A percentile compares a stretch with the other conserved stretches of the same genome.
phyloP scores from a whole-genome alignment of 2,888 invertebrate species.

The Sepiola atlantica region DNA sequence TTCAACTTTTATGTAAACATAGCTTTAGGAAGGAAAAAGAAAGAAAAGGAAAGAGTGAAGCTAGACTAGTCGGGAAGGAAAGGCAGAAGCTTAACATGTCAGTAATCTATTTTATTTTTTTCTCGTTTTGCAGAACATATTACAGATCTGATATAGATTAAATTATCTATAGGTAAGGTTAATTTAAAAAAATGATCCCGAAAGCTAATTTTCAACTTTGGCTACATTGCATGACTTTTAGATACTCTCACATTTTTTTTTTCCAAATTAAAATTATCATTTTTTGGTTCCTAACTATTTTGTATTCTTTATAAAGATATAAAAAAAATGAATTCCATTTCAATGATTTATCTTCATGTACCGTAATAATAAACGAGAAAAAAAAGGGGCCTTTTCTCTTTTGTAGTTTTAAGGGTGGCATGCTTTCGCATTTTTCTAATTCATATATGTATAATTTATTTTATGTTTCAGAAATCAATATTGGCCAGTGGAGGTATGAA shows the following conservation, averaged over 20 bases:
- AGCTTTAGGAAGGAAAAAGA: too few relatives aligned
- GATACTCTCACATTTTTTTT: not conserved
- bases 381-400: not conserved
- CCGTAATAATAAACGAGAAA: not conserved
- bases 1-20: too few relatives aligned
- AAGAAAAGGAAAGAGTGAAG: too few relatives aligned
- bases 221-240: not conserved
- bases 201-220: not conserved
- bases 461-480: not conserved
- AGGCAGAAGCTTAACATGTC: too few relatives aligned
- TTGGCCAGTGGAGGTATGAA: slow-evolving; percentile 7
- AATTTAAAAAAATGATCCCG: not conserved
- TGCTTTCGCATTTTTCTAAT: not conserved
- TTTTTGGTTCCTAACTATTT: not conserved
- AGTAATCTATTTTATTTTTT: too few relatives aligned
- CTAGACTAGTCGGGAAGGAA: too few relatives aligned
- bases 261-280: too few relatives aligned
- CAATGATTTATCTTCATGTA: not conserved
- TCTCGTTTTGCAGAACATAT: too few relatives aligned
- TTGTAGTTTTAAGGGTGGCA: slow-evolving; percentile 32
- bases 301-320: not conserved
- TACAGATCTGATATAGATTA: not conserved
- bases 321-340: not conserved
- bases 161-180: not conserved
- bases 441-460: not conserved